Conservation (phyloP, 2,888 invertebrate genomes). For the Clepsis dumicolana region DNA sequence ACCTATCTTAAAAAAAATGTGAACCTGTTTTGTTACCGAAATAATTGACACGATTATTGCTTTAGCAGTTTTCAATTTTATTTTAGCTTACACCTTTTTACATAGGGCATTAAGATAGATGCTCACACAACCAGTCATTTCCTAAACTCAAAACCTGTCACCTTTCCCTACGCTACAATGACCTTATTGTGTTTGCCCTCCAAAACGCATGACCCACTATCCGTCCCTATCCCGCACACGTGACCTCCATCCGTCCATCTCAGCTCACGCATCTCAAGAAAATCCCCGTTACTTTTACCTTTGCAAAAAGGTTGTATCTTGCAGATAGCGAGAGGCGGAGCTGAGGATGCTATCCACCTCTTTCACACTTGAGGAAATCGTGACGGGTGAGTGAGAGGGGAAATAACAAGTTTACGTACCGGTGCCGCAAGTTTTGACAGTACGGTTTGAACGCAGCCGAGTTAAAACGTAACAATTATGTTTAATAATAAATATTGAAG, state of each 20-base stretch:
- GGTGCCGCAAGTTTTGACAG: slow-evolving; percentile 85
- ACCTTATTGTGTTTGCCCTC: slow-evolving; percentile 57
- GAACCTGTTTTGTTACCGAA: no score
- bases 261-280: slow-evolving; percentile 82
- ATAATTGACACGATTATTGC: no score
- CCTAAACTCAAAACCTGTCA: slow-evolving; percentile 28
- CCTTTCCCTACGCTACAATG: slow-evolving; percentile 49
- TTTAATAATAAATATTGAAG: slow-evolving; percentile 51
- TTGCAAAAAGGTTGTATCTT: slow-evolving; percentile 84
- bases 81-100: neutral
- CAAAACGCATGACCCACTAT: slow-evolving; percentile 65
- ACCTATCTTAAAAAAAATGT: no score
- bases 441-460: slow-evolving; percentile 72
- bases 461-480: slow-evolving; percentile 63
- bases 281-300: slow-evolving; percentile 85
- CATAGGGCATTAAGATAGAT: no score
- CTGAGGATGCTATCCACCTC: slow-evolving; percentile 52
- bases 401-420: slow-evolving; percentile 70
- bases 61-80: no score
- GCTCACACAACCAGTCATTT: slow-evolving; percentile 10
- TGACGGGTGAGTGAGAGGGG: slow-evolving; percentile 51
- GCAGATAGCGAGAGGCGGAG: slow-evolving; percentile 54
- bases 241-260: slow-evolving; percentile 68
- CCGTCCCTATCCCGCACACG: slow-evolving; percentile 61
- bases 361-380: slow-evolving; percentile 47